phyloP scores from a whole-genome alignment of 2,113 vertebrate genomes.

The Perca schrenkii region DNA sequence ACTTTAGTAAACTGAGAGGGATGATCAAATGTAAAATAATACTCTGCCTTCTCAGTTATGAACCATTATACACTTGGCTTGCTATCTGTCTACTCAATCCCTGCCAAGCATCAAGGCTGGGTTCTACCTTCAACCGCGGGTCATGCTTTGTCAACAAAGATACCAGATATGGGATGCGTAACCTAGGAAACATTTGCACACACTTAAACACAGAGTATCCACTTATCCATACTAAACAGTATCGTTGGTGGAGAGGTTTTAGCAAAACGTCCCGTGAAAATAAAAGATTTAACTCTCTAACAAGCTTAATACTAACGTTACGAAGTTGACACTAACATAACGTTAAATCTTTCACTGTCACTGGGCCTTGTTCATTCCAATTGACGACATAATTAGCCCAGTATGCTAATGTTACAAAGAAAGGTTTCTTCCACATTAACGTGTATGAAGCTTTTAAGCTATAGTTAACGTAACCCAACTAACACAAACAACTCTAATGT shows the following conservation, averaged over 20 bases:
- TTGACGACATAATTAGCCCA: conserved; percentile 22
- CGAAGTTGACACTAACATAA: not conserved
- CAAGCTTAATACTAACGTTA: not conserved
- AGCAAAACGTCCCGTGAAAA: not conserved
- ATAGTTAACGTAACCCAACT: not conserved
- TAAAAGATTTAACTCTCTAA: not conserved
- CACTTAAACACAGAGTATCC: conserved; percentile 2
- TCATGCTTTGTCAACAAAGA: conserved; percentile 74
- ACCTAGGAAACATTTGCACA: conserved; percentile 28
- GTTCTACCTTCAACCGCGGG: not conserved
- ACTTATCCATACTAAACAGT: not conserved
- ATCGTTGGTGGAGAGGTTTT: not conserved
- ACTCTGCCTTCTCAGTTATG: conserved; percentile 1
- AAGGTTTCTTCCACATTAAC: not conserved
- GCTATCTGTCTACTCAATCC: not conserved
- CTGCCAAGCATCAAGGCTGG: not conserved
- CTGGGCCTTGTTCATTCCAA: conserved; percentile 51
- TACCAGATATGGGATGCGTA: conserved; percentile 53
- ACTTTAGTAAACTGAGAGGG: conserved; percentile 7
- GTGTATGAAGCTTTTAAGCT: not conserved
- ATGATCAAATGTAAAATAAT: conserved; percentile 34
- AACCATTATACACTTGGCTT: conserved; percentile 27
- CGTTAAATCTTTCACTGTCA: conserved; percentile 31
- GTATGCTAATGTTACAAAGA: not conserved
- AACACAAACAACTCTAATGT: not conserved